These are phyloP conservation scores for Biston stratarius DNA, from an alignment of 2,888 invertebrate genomes.

Conservation along the genomic window DNA sequence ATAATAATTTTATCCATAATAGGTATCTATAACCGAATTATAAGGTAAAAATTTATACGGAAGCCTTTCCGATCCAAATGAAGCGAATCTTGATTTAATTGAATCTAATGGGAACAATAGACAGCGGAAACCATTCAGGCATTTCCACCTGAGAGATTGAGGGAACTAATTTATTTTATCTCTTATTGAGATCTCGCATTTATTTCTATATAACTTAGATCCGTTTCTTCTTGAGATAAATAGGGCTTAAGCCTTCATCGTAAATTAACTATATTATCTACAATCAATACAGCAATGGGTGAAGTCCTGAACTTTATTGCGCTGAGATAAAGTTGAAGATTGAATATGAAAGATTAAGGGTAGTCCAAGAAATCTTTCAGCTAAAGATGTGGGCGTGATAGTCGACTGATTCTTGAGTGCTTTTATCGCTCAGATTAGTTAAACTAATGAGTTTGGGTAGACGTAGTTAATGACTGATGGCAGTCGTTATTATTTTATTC, in stretches of 20 bases:
- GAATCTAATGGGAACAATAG: constrained; percentile 24
- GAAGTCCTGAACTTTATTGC: constrained; percentile 9
- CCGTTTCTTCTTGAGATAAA: constrained; percentile 40
- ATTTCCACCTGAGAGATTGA: constrained; percentile 36
- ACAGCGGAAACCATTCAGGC: constrained; percentile 23
- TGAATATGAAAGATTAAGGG: background rate
- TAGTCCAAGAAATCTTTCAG: constrained; percentile 36
- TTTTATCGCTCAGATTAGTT: constrained; percentile 31
- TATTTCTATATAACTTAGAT: constrained; percentile 43
- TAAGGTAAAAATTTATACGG: constrained; percentile 6
- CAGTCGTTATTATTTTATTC: background rate
- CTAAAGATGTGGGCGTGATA: constrained; percentile 43
- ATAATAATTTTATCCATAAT: too few relatives aligned
- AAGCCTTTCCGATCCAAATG: constrained; percentile 10
- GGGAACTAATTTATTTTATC: constrained; percentile 46
- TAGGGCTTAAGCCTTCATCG: constrained; percentile 37
- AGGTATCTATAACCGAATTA: background rate
- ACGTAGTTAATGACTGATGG: constrained; percentile 5
- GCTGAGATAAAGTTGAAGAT: constrained; percentile 8
- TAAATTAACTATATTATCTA: constrained; percentile 42
- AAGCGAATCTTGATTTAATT: constrained; percentile 17
- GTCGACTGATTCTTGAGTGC: constrained; percentile 34
- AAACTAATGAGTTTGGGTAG: constrained; percentile 31
- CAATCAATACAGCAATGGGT: constrained; percentile 26
- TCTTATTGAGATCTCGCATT: constrained; percentile 30